Conservation (phyloP, 2,113 vertebrate genomes). For the Phasianus colchicus region DNA sequence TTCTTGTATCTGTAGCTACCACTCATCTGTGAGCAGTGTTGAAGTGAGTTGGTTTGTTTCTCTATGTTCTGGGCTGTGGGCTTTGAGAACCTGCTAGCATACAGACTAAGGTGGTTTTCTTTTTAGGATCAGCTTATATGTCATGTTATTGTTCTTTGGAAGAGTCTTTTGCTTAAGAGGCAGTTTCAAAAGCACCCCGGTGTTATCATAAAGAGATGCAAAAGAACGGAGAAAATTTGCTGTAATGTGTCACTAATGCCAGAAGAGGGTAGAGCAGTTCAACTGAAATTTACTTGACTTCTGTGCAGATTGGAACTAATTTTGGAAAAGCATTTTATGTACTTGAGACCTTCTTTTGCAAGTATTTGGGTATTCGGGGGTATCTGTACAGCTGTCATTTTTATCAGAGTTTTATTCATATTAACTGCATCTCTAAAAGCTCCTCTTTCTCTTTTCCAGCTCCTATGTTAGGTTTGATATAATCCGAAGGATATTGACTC, state of each 20-base stretch:
- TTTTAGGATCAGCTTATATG: background rate
- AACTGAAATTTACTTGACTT: slow-evolving; percentile 54
- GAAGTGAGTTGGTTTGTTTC: background rate
- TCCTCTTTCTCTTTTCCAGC: slow-evolving; percentile 70
- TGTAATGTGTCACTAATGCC: slow-evolving; percentile 72
- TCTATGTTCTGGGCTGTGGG: background rate
- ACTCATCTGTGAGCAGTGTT: background rate
- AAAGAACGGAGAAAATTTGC: slow-evolving; percentile 1
- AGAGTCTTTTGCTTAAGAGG: background rate
- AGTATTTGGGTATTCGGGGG: background rate
- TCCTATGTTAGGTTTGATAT: slow-evolving; percentile 96
- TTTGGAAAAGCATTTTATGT: background rate
- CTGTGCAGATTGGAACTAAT: background rate
- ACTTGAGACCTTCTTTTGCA: background rate
- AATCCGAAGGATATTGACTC: slow-evolving; percentile 88
- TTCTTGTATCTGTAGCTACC: background rate
- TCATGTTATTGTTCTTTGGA: background rate
- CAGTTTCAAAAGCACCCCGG: fast-evolving
- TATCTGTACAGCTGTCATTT: background rate
- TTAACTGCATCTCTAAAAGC: background rate
- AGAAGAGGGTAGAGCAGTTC: slow-evolving; percentile 74
- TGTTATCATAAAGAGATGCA: slow-evolving; percentile 21
- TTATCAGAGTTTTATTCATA: background rate
- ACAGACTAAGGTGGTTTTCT: background rate
- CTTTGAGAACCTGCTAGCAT: background rate